phyloP scores from a whole-genome alignment of 2,888 invertebrate species.

The Caenorhabditis zanzibari region DNA sequence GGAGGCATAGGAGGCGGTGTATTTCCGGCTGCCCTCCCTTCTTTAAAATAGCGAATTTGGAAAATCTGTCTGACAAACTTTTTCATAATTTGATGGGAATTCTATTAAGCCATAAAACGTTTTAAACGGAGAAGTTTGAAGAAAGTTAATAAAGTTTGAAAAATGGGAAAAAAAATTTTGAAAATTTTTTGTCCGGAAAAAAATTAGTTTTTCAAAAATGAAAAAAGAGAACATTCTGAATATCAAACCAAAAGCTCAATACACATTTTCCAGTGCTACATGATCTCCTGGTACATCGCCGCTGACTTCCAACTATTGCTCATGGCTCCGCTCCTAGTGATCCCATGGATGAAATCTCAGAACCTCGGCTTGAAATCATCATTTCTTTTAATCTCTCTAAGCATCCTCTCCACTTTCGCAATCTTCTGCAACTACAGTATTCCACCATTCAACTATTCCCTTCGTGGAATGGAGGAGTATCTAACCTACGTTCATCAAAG shows the following conservation, averaged over 20 bases:
- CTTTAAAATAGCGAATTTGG: no score
- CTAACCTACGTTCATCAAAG: conserved; percentile 17
- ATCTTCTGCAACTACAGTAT: conserved; percentile 12
- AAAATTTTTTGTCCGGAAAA: no score
- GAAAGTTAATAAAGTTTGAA: no score
- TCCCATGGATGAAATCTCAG: conserved; percentile 42
- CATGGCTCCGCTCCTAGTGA: conserved; percentile 54
- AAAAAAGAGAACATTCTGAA: no score
- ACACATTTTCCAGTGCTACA: conserved; percentile 45
- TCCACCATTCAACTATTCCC: background rate
- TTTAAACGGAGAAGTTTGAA: no score
- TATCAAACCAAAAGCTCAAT: background rate
- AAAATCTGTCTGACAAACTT: no score
- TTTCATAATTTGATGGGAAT: no score
- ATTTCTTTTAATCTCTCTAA: background rate
- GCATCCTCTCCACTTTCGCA: conserved; percentile 8
- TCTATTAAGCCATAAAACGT: no score
- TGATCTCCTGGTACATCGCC: conserved; percentile 63
- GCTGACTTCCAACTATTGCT: conserved; percentile 60
- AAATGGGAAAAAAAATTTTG: no score
- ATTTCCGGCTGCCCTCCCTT: no score
- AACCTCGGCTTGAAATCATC: conserved; percentile 5
- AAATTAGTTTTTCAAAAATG: no score
- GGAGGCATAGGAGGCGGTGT: no score
- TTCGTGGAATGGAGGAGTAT: conserved; percentile 9